Evolutionary conservation across 2,113 vertebrate species (phyloP).

Genomic region (Malurus alboscapulatus): DNA sequence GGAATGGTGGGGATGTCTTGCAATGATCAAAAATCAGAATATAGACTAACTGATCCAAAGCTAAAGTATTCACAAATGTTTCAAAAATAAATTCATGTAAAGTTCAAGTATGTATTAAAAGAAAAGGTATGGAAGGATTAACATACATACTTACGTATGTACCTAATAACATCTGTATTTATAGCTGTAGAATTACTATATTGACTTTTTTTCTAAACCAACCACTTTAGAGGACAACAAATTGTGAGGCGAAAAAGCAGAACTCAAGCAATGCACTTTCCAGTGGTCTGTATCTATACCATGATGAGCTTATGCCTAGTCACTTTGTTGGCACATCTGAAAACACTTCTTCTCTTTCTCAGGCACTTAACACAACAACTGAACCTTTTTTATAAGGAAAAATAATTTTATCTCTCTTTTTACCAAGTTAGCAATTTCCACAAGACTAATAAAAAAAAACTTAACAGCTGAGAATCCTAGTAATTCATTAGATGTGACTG

Average conservation of each 20-base stretch:
- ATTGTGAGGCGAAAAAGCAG: not conserved
- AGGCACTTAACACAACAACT: not conserved
- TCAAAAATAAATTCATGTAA: not conserved
- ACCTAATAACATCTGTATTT: not conserved
- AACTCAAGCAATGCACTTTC: not conserved
- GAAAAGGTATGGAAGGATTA: not conserved
- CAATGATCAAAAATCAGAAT: not conserved
- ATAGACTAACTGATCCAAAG: not conserved
- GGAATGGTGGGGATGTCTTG: not conserved
- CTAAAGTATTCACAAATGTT: not conserved
- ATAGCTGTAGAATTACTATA: not conserved
- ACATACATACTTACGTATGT: rapidly evolving
- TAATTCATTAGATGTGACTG: not conserved
- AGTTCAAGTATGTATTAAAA: not conserved
- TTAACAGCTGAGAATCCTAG: not conserved
- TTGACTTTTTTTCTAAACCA: not conserved
- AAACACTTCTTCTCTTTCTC: not conserved
- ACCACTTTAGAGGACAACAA: not conserved
- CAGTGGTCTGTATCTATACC: not conserved
- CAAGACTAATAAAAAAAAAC: not conserved
- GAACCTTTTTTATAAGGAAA: not conserved
- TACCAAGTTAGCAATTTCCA: not conserved
- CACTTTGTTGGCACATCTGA: not conserved
- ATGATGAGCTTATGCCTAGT: not conserved
- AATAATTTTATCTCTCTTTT: not conserved